phyloP scores from a whole-genome alignment of 2,888 invertebrate species.

The Drosophila aldrichi region DNA sequence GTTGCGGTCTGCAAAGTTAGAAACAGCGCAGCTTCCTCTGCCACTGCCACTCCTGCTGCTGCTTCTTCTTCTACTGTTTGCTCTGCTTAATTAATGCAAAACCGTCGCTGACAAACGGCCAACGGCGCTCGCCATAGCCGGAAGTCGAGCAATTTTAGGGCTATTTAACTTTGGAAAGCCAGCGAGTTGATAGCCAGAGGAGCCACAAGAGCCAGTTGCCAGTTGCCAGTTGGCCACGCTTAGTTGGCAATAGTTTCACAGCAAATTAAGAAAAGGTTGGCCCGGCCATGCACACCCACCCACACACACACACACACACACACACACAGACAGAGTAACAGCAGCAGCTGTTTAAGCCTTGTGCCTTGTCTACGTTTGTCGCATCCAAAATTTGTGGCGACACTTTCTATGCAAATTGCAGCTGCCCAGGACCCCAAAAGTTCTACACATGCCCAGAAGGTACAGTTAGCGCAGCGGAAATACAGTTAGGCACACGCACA shows the following conservation, averaged over 20 bases:
- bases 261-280: constrained; percentile 81
- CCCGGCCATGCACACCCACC: background rate
- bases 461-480: constrained; percentile 75
- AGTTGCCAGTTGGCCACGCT: constrained; percentile 59
- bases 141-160: constrained; percentile 78
- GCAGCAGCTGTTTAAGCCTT: constrained; percentile 34
- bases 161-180: constrained; percentile 74
- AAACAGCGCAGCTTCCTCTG: constrained; percentile 20
- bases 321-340: background rate
- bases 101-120: constrained; percentile 70
- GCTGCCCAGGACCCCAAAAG: constrained; percentile 32
- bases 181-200: constrained; percentile 42
- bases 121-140: constrained; percentile 66
- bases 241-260: constrained; percentile 81
- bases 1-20: constrained; percentile 53
- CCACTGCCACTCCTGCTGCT: background rate
- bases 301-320: constrained; percentile 20
- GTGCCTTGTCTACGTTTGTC: constrained; percentile 39
- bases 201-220: constrained; percentile 39
- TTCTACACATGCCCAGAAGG: constrained; percentile 56
- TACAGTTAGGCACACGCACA: constrained; percentile 64
- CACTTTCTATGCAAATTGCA: constrained; percentile 82
- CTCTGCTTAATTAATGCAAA: constrained; percentile 59
- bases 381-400: constrained; percentile 73
- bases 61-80: constrained; percentile 31